These are phyloP conservation scores for Calameuta idolon DNA, from an alignment of 2,888 invertebrate species.

Conservation along the genomic window DNA sequence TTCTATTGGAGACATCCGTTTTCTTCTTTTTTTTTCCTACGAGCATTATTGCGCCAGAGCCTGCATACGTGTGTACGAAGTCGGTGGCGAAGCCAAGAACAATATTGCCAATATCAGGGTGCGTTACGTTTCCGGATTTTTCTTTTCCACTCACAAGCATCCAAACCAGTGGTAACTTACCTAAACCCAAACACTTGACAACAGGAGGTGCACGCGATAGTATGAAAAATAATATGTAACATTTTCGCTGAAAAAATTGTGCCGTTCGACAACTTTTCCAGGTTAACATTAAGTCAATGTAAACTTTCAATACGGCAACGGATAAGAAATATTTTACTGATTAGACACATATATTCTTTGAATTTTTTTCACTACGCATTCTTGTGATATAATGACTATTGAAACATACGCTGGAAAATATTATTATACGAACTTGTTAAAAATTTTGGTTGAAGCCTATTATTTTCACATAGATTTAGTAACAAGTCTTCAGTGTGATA, in stretches of 20 bases:
- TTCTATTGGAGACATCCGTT: background rate
- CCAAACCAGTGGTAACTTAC: background rate
- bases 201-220: background rate
- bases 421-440: too few species aligned
- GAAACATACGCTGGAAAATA: too few species aligned
- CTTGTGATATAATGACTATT: background rate
- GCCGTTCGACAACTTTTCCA: background rate
- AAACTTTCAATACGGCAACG: background rate
- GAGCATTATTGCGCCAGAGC: background rate
- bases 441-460: too few species aligned
- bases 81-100: slow-evolving; percentile 7
- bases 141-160: background rate
- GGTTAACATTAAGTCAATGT: background rate
- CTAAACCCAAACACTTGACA: background rate
- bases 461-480: background rate
- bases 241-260: background rate
- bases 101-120: slow-evolving; percentile 22
- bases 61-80: slow-evolving; percentile 9
- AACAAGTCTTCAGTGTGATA: background rate
- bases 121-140: slow-evolving; percentile 13
- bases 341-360: background rate
- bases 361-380: background rate
- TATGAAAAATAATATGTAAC: background rate
- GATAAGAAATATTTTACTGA: background rate
- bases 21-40: background rate